Evolutionary conservation across 2,797 vertebrate genomes (phyloP), one percentile per base, ranked within the genome.

Genomic region (Allobates femoralis): DNA sequence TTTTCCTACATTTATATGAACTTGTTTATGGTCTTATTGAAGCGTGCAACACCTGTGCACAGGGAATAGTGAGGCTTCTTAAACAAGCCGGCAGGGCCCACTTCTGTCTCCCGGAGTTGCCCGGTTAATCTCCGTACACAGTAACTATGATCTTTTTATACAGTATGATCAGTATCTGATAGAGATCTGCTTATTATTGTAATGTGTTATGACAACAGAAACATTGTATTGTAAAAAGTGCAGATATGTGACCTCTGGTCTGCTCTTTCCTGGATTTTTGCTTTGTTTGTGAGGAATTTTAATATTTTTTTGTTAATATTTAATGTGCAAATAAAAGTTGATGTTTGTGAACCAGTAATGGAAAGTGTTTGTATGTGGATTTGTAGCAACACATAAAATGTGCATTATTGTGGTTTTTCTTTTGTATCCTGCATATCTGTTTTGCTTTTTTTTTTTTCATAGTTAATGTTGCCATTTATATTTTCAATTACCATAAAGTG

Each of bases 281-380:
- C 90, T 46, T 46, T 90, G 89, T 90, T 77, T 91, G 85, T 92
- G 90, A 46, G 7, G 88, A 91, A 28, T 75, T 85, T 41, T 74
- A 62, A 75, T 28, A 78, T 78, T 76, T 66, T 78, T 55, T 12
- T 5, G 28, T 85, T 85, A 56, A 85, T 88, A 3, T 85, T 34
- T 62, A 89, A 89, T 88, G 79, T 92, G 90, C 91, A 88, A 93
- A 93, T 92, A 92, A 79, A 92, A 90, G 86, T 92, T 90, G 91
- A 89, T 92, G 91, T 83, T 90, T 92, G 92, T 92, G 88, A 91
- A 90, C 18, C 30, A 21, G n/a, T 56, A 55, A 56, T 60, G 55
- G 81, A 90, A 91, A 92, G 86, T 92, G 90, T 89, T 86, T 87
- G 82, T 86, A 28, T 85, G 87, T 4, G 10, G 30, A 26, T 89